These are phyloP conservation scores for Teinopalpus imperialis DNA, from an alignment of 2,888 invertebrate species.

Conservation along the genomic window DNA sequence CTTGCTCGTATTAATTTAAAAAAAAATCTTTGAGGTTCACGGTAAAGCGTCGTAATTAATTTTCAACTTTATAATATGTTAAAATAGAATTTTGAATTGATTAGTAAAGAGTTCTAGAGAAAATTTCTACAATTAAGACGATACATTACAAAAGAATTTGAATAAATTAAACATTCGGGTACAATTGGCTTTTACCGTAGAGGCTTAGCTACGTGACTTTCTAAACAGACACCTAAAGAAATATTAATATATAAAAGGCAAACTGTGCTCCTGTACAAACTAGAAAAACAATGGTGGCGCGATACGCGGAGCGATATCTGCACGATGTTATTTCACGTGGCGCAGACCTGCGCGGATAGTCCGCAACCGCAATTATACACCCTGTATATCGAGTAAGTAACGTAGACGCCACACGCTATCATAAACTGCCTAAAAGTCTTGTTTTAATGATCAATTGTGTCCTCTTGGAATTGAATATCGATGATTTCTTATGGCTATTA, in stretches of 20 bases:
- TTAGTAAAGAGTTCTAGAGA: too few relatives aligned
- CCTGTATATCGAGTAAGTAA: slow-evolving; percentile 31
- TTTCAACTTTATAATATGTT: too few relatives aligned
- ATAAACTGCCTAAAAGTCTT: slow-evolving; percentile 3
- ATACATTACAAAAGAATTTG: too few relatives aligned
- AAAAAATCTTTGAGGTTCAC: too few relatives aligned
- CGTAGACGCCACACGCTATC: slow-evolving; percentile 24
- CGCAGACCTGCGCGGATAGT: slow-evolving; percentile 60
- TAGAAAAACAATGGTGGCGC: slow-evolving; percentile 34
- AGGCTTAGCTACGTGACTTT: not conserved
- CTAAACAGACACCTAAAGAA: slow-evolving; percentile 19
- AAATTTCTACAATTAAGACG: too few relatives aligned
- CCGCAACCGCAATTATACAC: slow-evolving; percentile 50
- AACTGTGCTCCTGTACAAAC: slow-evolving; percentile 18
- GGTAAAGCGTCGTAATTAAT: too few relatives aligned
- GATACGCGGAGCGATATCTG: slow-evolving; percentile 49
- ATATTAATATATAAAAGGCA: slow-evolving; percentile 18
- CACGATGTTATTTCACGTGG: slow-evolving; percentile 67
- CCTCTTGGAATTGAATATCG: too few relatives aligned
- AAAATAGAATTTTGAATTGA: too few relatives aligned
- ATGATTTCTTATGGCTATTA: too few relatives aligned
- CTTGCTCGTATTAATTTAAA: too few relatives aligned
- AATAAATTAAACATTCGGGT: slow-evolving; percentile 1
- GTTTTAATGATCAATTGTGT: too few relatives aligned
- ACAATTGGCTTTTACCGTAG: not conserved